These are phyloP conservation scores for Ichneumon xanthorius DNA, from an alignment of 2,888 invertebrate genomes.

Conservation along the genomic window DNA sequence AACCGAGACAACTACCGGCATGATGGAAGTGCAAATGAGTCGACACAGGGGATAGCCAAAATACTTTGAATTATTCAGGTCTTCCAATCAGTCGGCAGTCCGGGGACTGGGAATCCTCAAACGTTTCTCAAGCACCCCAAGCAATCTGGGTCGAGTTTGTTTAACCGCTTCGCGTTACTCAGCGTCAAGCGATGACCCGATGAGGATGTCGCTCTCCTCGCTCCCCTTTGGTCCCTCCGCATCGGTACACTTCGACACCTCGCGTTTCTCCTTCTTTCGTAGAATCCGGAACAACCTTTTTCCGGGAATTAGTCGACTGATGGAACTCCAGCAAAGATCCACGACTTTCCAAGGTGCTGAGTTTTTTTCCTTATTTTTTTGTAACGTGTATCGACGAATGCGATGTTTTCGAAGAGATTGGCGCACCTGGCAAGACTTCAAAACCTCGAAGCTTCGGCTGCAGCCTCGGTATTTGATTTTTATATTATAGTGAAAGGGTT, in stretches of 20 bases:
- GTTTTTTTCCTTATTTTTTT: background rate
- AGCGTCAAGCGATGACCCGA: constrained; percentile 33
- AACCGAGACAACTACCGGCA: background rate
- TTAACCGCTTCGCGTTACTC: constrained; percentile 52
- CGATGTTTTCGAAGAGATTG: background rate
- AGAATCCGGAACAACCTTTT: too few relatives aligned
- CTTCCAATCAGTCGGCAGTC: constrained; percentile 55
- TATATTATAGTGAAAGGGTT: background rate
- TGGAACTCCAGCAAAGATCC: background rate
- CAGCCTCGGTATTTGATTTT: background rate
- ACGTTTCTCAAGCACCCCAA: constrained; percentile 32
- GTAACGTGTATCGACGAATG: background rate
- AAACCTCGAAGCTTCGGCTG: background rate
- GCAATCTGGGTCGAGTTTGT: constrained; percentile 61
- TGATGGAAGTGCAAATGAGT: constrained; percentile 41
- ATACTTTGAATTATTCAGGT: constrained; percentile 63
- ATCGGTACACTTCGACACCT: constrained; percentile 21
- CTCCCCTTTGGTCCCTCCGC: constrained; percentile 1
- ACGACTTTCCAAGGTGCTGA: background rate
- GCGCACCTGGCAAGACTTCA: background rate
- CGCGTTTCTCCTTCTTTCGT: constrained; percentile 2
- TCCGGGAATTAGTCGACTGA: background rate
- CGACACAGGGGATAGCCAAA: constrained; percentile 27
- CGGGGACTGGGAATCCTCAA: constrained; percentile 21
- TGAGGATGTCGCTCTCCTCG: background rate